phyloP scores from a whole-genome alignment of 2,797 vertebrate species.

The Spheniscus humboldti region DNA sequence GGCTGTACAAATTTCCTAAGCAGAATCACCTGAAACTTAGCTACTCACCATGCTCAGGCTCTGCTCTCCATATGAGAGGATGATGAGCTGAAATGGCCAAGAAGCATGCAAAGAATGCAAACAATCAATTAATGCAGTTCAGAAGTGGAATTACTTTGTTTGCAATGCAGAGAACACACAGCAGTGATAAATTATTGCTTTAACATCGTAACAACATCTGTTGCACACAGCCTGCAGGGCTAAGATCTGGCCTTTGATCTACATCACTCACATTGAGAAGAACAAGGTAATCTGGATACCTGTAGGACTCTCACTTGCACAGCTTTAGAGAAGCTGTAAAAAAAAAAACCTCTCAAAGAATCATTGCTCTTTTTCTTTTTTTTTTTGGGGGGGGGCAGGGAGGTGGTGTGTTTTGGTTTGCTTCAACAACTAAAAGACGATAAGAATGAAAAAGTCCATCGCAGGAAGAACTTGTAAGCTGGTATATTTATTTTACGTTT shows the following conservation, averaged over 20 bases:
- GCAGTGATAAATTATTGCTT: slow-evolving; percentile 35
- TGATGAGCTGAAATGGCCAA: background rate
- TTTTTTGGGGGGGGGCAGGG: rapidly evolving
- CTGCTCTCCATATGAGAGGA: background rate
- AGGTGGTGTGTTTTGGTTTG: background rate
- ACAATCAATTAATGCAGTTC: background rate
- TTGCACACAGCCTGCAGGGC: slow-evolving; percentile 1
- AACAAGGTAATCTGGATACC: background rate
- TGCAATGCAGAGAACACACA: background rate
- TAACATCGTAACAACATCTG: background rate
- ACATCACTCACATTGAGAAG: background rate
- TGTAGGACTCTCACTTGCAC: background rate
- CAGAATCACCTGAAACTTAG: background rate
- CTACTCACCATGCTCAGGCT: background rate
- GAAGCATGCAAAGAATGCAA: background rate
- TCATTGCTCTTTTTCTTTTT: background rate
- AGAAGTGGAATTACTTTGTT: background rate
- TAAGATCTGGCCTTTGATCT: slow-evolving; percentile 1
- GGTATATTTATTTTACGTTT: background rate
- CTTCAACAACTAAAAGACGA: background rate
- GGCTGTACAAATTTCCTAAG: background rate
- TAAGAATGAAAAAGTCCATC: background rate
- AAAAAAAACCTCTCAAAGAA: background rate
- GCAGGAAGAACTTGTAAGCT: background rate
- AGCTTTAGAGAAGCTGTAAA: background rate